Percentiles rank a stretch among this genome's conserved stretches.
Evolutionary conservation across 2,113 vertebrate species (phyloP).

Genomic region (Ceuthmochares aereus): DNA sequence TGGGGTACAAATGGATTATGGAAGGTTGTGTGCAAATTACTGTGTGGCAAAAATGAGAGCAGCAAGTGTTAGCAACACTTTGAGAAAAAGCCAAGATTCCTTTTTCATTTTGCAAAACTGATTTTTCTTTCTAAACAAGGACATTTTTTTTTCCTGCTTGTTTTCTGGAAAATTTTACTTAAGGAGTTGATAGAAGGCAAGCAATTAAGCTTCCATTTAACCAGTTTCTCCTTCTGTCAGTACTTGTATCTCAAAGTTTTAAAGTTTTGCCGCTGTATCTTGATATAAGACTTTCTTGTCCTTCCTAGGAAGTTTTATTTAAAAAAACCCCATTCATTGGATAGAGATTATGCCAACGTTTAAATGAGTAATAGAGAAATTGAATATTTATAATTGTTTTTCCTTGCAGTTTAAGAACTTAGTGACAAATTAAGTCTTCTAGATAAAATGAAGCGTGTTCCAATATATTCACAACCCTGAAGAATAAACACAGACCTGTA

Average conservation of each 20-base stretch:
- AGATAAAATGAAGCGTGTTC: background rate
- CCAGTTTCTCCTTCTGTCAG: background rate
- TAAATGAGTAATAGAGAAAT: background rate
- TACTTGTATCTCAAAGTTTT: background rate
- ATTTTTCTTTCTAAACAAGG: background rate
- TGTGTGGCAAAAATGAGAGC: background rate
- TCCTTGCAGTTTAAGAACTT: background rate
- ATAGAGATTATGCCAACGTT: background rate
- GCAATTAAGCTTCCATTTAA: background rate
- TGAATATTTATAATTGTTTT: background rate
- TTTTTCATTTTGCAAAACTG: background rate
- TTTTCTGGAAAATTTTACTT: background rate
- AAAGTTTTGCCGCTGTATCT: background rate
- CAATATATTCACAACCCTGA: background rate
- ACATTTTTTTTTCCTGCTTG: background rate
- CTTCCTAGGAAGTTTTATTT: background rate
- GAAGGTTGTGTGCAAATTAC: background rate
- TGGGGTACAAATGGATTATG: rapidly evolving
- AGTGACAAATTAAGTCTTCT: background rate
- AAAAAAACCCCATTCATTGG: background rate
- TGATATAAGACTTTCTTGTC: background rate
- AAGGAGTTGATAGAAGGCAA: background rate
- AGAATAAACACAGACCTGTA: background rate
- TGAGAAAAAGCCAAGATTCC: background rate
- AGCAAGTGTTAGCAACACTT: background rate